Conservation (phyloP, 2,113 vertebrate species). For the Pleuronectes platessa region DNA sequence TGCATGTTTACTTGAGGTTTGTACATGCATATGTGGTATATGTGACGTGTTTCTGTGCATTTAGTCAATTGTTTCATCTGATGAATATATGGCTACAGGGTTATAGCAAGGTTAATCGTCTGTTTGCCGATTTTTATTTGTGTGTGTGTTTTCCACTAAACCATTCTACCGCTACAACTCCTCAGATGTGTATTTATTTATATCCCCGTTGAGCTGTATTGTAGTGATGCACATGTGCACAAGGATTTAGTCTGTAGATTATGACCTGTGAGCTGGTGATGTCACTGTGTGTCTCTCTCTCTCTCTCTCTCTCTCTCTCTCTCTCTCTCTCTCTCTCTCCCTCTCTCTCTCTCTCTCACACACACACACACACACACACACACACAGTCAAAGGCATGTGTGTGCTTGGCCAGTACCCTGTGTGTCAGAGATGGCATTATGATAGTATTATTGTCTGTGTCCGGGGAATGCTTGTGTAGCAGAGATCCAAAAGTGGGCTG, state of each 20-base stretch:
- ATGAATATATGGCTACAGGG: slow-evolving; percentile 4
- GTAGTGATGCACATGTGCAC: slow-evolving; percentile 39
- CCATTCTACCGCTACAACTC: background rate
- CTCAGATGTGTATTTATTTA: slow-evolving; percentile 21
- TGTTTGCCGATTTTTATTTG: background rate
- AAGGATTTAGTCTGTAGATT: slow-evolving; percentile 43
- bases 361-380: background rate
- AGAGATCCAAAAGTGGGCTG: slow-evolving; percentile 53
- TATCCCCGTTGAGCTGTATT: slow-evolving; percentile 27
- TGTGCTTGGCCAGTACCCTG: slow-evolving; percentile 34
- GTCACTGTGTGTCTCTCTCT: background rate
- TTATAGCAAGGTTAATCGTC: slow-evolving; percentile 2
- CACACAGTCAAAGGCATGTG: slow-evolving; percentile 20
- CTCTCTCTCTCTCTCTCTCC: background rate
- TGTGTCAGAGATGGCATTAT: slow-evolving; percentile 57
- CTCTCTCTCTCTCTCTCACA: background rate
- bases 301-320: background rate
- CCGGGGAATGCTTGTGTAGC: slow-evolving; percentile 59
- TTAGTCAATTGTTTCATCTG: background rate
- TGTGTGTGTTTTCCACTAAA: slow-evolving; percentile 8
- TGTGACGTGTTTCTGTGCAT: slow-evolving; percentile 23
- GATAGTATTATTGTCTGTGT: slow-evolving; percentile 64
- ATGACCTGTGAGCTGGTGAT: slow-evolving; percentile 20
- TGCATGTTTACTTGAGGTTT: background rate
- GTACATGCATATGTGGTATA: slow-evolving; percentile 1